These are phyloP conservation scores for Pammene fasciana DNA, from an alignment of 2,888 invertebrate genomes.

Conservation along the genomic window DNA sequence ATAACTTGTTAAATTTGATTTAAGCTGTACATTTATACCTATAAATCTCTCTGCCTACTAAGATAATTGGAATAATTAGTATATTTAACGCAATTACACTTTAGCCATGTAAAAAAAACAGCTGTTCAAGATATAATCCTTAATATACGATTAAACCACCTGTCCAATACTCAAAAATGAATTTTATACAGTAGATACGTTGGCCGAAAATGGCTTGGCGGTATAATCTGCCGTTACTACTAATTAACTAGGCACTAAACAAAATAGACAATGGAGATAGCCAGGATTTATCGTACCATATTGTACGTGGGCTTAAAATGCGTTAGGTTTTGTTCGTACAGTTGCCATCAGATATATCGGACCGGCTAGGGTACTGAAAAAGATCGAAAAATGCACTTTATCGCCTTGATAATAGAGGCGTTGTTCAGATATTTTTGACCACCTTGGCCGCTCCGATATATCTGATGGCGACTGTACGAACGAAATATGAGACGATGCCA, in stretches of 20 bases:
- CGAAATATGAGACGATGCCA: constrained; percentile 12
- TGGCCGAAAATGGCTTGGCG: constrained; percentile 19
- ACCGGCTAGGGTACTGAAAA: too few relatives aligned
- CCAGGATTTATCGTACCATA: constrained; percentile 21
- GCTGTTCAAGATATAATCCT: constrained; percentile 1
- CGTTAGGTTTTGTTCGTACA: constrained; percentile 12
- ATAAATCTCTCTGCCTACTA: too few relatives aligned
- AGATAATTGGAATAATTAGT: too few relatives aligned
- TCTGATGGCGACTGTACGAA: too few relatives aligned
- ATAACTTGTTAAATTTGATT: too few relatives aligned
- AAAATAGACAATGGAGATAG: constrained; percentile 36
- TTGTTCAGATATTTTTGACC: too few relatives aligned
- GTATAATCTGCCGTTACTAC: constrained; percentile 24
- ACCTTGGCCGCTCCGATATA: too few relatives aligned
- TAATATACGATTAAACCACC: neutral
- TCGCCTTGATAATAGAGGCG: too few relatives aligned
- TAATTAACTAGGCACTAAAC: constrained; percentile 36
- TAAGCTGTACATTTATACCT: too few relatives aligned
- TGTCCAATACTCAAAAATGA: neutral
- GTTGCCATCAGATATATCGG: too few relatives aligned
- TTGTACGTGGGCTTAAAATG: constrained; percentile 24
- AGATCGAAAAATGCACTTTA: too few relatives aligned
- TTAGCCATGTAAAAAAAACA: neutral
- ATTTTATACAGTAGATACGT: constrained; percentile 14
- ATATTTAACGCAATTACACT: too few relatives aligned